Evolutionary conservation across 2,113 vertebrate species (phyloP).

Genomic region (Capreolus pygargus): DNA sequence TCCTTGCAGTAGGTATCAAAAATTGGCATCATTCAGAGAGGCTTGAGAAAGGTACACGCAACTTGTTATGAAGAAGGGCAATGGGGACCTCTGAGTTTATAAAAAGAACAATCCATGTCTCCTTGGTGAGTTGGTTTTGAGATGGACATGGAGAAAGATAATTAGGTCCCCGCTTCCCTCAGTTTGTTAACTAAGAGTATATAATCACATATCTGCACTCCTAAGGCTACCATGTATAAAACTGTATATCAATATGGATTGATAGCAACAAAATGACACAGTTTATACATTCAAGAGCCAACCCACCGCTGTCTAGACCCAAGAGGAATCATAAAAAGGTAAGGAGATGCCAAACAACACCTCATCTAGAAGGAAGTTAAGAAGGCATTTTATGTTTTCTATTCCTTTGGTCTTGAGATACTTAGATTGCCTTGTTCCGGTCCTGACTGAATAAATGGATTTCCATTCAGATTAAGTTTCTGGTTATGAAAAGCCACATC

Average conservation of each 20-base stretch:
- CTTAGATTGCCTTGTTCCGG: not conserved
- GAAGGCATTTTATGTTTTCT: not conserved
- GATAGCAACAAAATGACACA: not conserved
- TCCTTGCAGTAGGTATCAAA: not conserved
- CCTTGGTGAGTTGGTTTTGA: not conserved
- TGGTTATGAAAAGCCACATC: not conserved
- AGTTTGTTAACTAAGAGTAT: not conserved
- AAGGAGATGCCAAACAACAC: not conserved
- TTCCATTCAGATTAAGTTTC: not conserved
- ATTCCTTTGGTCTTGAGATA: not conserved
- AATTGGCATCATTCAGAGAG: not conserved
- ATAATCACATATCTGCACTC: not conserved
- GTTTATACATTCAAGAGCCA: not conserved
- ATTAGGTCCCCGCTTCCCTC: not conserved
- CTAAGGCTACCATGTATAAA: not conserved
- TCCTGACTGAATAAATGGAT: not conserved
- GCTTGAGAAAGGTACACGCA: not conserved
- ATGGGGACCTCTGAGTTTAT: not conserved
- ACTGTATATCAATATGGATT: not conserved
- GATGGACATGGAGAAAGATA: not conserved
- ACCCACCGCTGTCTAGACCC: not conserved
- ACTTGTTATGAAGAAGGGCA: not conserved
- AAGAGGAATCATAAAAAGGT: not conserved
- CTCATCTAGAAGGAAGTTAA: not conserved
- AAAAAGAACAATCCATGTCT: not conserved